These are phyloP conservation scores for Lathronympha strigana DNA, from an alignment of 2,888 invertebrate species.

Conservation along the genomic window DNA sequence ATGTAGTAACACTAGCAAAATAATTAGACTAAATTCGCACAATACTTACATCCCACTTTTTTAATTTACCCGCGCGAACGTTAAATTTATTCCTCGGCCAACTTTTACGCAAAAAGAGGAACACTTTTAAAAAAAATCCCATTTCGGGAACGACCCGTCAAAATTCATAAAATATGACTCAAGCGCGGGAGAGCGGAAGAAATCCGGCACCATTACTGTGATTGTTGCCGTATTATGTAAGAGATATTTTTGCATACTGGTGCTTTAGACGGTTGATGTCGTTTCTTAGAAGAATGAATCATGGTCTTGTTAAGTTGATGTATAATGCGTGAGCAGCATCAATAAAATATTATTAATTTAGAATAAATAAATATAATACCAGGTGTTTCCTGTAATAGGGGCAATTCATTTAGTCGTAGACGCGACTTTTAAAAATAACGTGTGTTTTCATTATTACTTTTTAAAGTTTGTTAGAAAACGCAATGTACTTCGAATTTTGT, in stretches of 20 bases:
- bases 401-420: too few relatives aligned
- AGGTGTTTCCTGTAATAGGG: too few relatives aligned
- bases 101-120: conserved; percentile 35
- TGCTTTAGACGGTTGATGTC: neutral
- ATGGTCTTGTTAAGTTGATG: neutral
- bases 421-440: too few relatives aligned
- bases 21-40: neutral
- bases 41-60: conserved; percentile 17
- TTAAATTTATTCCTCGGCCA: conserved; percentile 36
- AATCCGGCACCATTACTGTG: conserved; percentile 55
- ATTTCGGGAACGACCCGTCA: conserved; percentile 52
- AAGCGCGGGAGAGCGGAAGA: conserved; percentile 49
- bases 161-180: conserved; percentile 56
- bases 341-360: too few relatives aligned
- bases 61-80: conserved; percentile 27
- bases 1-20: neutral
- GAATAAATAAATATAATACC: too few relatives aligned
- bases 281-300: conserved; percentile 1
- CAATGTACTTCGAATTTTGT: too few relatives aligned
- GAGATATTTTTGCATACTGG: conserved; percentile 33
- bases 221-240: conserved; percentile 53
- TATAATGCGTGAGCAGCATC: too few relatives aligned
- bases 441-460: too few relatives aligned
- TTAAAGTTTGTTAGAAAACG: too few relatives aligned
- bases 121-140: conserved; percentile 51